Percentiles rank a stretch among this genome's conserved stretches.
Conservation (phyloP, 1,140 invertebrate genomes). For the Neodiprion lecontei region DNA sequence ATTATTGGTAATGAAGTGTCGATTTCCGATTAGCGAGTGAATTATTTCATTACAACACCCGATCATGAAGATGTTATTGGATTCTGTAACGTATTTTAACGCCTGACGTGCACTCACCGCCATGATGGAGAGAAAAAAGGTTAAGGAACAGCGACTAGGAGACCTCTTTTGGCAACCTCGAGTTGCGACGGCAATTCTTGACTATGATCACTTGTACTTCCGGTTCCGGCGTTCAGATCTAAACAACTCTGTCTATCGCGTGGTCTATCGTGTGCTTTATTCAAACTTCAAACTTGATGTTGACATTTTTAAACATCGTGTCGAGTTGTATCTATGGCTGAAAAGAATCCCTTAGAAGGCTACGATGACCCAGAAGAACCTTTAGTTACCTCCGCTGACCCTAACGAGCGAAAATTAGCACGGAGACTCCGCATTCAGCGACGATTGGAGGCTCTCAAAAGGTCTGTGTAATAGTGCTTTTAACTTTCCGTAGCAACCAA, state of each 20-base stretch:
- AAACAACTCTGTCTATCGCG: background rate
- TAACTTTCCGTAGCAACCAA: constrained; percentile 4
- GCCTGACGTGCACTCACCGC: constrained; percentile 46
- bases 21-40: background rate
- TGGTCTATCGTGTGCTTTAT: background rate
- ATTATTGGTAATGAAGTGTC: background rate
- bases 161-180: constrained; percentile 26
- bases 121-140: constrained; percentile 43
- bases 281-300: background rate
- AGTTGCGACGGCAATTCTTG: background rate
- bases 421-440: constrained; percentile 68
- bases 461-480: constrained; percentile 48
- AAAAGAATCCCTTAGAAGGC: background rate
- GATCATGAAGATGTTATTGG: constrained; percentile 39
- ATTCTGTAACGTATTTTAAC: constrained; percentile 31
- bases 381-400: constrained; percentile 63
- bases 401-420: constrained; percentile 69
- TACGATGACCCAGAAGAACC: constrained; percentile 52
- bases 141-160: constrained; percentile 19
- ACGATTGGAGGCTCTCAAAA: constrained; percentile 64
- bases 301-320: background rate
- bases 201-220: background rate
- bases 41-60: background rate
- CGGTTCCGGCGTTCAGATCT: background rate
- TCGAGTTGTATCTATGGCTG: background rate